A percentile compares a stretch with the other conserved stretches of the same genome.
These are phyloP conservation scores for Apomyelois bistriatella DNA, from an alignment of 2,888 invertebrate genomes.

Conservation along the genomic window DNA sequence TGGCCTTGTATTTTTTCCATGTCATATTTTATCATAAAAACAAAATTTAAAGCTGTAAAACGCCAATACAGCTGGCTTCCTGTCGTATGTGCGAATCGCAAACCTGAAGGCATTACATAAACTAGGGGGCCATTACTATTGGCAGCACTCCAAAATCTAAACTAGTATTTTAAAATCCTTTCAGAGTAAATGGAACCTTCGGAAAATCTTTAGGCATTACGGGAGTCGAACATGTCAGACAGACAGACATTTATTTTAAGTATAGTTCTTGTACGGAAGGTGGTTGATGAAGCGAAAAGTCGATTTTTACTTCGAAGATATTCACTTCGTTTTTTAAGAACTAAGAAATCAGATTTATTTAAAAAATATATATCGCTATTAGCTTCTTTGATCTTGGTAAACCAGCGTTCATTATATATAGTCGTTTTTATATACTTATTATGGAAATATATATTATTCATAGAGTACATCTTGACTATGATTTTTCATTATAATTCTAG, in stretches of 20 bases:
- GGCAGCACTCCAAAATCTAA: conserved; percentile 12
- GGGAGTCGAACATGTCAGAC: not conserved
- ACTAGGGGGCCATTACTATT: conserved; percentile 6
- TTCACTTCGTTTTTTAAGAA: no score
- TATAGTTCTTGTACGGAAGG: not conserved
- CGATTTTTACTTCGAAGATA: not conserved
- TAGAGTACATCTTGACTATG: no score
- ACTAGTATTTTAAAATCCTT: conserved; percentile 14
- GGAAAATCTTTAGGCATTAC: conserved; percentile 5
- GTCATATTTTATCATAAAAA: no score
- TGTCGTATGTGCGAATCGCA: conserved; percentile 5
- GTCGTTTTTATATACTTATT: no score
- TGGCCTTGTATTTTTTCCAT: no score
- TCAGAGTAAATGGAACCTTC: conserved; percentile 12
- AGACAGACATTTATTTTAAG: not conserved
- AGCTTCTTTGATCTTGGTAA: no score
- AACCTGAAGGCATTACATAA: conserved; percentile 2
- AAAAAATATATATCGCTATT: no score
- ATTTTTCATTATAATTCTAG: no score
- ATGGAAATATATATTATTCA: no score
- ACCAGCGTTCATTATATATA: no score
- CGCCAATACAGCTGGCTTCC: not conserved
- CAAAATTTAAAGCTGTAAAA: not conserved
- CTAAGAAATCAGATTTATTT: no score
- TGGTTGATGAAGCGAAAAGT: not conserved